These are phyloP conservation scores for Peucedramus taeniatus DNA, from an alignment of 2,113 vertebrate species.

Conservation along the genomic window DNA sequence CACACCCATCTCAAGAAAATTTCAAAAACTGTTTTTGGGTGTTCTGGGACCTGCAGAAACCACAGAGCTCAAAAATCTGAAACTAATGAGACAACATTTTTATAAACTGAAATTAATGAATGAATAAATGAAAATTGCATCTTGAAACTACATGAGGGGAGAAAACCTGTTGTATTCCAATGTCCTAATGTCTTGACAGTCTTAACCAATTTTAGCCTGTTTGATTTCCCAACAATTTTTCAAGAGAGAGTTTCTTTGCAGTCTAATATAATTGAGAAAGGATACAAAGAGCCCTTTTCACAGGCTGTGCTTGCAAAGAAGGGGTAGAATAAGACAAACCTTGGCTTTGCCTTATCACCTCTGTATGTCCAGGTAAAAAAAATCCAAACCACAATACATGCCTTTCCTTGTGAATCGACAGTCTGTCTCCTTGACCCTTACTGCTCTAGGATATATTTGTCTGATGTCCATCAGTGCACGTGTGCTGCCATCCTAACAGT, in stretches of 20 bases:
- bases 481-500: neutral
- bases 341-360: neutral
- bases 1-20: neutral
- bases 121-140: neutral
- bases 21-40: neutral
- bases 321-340: neutral
- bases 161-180: neutral
- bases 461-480: accelerated
- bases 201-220: neutral
- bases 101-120: neutral
- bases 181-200: neutral
- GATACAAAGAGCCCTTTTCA: neutral
- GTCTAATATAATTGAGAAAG: neutral
- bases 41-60: neutral
- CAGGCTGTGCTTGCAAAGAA: neutral
- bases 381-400: neutral
- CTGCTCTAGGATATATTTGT: neutral
- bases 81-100: neutral
- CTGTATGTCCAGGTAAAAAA: neutral
- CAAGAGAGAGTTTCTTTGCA: neutral
- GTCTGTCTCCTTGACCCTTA: neutral
- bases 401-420: neutral
- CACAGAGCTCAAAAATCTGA: neutral
- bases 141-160: neutral
- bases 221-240: neutral